A percentile compares a stretch with the other conserved stretches of the same genome.
phyloP scores from a whole-genome alignment of 1,140 invertebrate genomes.

The Anagrus nilaparvatae region DNA sequence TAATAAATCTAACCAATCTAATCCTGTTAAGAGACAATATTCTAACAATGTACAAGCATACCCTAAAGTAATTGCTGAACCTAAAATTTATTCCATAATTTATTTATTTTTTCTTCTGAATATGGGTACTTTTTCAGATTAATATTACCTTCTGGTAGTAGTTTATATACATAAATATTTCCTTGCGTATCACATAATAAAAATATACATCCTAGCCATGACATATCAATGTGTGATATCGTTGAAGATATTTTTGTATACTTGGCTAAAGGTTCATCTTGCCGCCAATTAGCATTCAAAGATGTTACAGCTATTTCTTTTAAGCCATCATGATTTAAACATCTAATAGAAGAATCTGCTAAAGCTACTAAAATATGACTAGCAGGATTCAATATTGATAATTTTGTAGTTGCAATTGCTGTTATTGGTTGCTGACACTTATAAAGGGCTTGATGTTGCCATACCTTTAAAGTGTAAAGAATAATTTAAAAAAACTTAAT shows the following conservation, averaged over 20 bases:
- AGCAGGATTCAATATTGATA: slow-evolving; percentile 51
- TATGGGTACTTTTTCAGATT: no score
- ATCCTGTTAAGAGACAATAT: slow-evolving; percentile 75
- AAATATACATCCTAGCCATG: slow-evolving; percentile 66
- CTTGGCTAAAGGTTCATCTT: slow-evolving; percentile 43
- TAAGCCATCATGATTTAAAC: slow-evolving; percentile 61
- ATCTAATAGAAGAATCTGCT: slow-evolving; percentile 65
- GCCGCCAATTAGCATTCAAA: slow-evolving; percentile 41
- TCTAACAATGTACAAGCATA: slow-evolving; percentile 72
- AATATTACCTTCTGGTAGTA: slow-evolving; percentile 42
- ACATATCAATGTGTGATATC: slow-evolving; percentile 60
- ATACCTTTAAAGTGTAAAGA: slow-evolving; percentile 40
- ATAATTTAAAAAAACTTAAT: slow-evolving; percentile 10
- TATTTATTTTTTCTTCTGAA: no score
- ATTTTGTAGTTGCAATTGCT: slow-evolving; percentile 49
- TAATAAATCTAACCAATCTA: slow-evolving; percentile 81
- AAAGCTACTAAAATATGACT: slow-evolving; percentile 62
- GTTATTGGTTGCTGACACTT: slow-evolving; percentile 40
- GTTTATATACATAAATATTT: slow-evolving; percentile 59
- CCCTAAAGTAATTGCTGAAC: slow-evolving; percentile 49
- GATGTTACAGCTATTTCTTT: slow-evolving; percentile 53
- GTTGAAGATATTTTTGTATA: slow-evolving; percentile 36
- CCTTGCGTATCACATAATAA: slow-evolving; percentile 64
- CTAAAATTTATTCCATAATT: slow-evolving; percentile 27
- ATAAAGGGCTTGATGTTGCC: slow-evolving; percentile 59